phyloP scores from a whole-genome alignment of 2,888 invertebrate species.

The Cyaniris semiargus region DNA sequence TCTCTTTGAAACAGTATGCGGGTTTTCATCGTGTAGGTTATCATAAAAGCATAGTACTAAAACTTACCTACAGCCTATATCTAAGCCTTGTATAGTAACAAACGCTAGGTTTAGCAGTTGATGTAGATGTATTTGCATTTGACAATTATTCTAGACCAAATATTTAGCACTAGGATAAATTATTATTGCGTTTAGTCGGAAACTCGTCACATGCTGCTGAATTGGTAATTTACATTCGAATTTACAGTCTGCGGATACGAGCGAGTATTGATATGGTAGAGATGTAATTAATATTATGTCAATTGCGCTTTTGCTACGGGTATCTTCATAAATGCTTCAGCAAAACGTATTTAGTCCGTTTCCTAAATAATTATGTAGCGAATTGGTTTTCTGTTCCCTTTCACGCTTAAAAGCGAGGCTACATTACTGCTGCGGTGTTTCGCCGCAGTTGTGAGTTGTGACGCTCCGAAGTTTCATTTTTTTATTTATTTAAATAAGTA shows the following conservation, averaged over 20 bases:
- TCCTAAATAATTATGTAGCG: neutral
- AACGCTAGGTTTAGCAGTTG: too few species aligned
- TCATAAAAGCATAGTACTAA: neutral
- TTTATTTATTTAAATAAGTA: too few species aligned
- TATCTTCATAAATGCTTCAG: conserved; percentile 6
- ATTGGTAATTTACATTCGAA: conserved; percentile 67
- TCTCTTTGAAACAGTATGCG: too few species aligned
- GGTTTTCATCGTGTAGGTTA: too few species aligned
- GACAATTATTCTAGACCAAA: conserved; percentile 49
- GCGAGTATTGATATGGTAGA: conserved; percentile 41
- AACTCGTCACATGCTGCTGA: conserved; percentile 59
- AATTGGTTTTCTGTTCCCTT: neutral
- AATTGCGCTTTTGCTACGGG: conserved; percentile 31
- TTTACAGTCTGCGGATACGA: conserved; percentile 51
- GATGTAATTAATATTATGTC: conserved; percentile 38
- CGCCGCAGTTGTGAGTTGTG: neutral
- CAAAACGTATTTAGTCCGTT: neutral
- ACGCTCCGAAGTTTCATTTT: neutral
- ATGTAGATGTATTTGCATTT: conserved; percentile 35
- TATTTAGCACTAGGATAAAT: conserved; percentile 60
- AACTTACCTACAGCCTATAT: neutral
- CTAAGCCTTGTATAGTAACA: neutral
- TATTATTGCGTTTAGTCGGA: conserved; percentile 59
- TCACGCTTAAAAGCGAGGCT: neutral
- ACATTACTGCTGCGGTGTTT: neutral